Base-by-base conservation (phyloP, 2,113 vertebrate species). In the Hyaena hyaena region DNA sequence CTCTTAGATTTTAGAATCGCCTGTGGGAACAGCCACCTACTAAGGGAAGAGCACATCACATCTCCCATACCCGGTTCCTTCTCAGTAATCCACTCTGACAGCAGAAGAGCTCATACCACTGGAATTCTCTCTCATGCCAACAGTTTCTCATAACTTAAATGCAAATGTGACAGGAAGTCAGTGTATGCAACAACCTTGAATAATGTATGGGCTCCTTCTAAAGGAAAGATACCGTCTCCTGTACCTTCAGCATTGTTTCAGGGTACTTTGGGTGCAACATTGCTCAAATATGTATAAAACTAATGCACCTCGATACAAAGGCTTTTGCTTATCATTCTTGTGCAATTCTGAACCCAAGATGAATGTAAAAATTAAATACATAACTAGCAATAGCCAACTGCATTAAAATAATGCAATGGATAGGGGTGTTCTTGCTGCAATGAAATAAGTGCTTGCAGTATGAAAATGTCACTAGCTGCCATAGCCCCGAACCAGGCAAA, bases 161-260 rank as follows among this genome's bases (percentile, higher is more conserved):
- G n/a, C 14, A 90, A 88, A 86, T 50, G 73, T 43, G 48, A 86
- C 45, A 92, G 80, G 81, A 90, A 97, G 82, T 65, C 35, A 39
- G 81, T 19, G 10, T 33, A 61, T 39, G 71, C 84, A 93, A 93
- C 83, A 55, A 23, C 65, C 39, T 35, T 88, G 55, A 96, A 93
- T 71, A 96, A 96, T 73, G 58, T 53, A 71, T 2, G 15, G 26
- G 7, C 19, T 28, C 68, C 48, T 71, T 90, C 74, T 45, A 96
- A 93, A 87, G 39, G 90, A 55, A 73, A 79, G 76, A 79, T 10
- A 61, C 84, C 63, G 43, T 66, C 87, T 81, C 65, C 31, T 53
- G 65, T 74, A 90, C 50, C 21, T 90, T 61, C 33, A 39, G 33
- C 80, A 16, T 48, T 50, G 81, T 90, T 93, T 88, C 23, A 82